Percentiles rank a stretch among this genome's conserved stretches.
phyloP scores from a whole-genome alignment of 2,113 vertebrate species.

The Tetrax tetrax region DNA sequence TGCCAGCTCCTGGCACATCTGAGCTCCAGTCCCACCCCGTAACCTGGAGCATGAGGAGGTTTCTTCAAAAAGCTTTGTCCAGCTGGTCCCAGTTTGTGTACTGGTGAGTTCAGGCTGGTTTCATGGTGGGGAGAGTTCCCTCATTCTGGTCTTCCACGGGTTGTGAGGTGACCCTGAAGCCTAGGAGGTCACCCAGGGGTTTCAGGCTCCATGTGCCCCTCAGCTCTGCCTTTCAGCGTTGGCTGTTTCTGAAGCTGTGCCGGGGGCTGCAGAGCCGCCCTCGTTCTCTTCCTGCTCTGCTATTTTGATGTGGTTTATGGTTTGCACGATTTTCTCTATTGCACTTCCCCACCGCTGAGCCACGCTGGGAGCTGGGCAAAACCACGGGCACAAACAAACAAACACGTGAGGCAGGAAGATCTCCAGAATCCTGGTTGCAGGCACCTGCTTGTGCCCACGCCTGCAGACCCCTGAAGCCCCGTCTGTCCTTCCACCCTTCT shows the following conservation, averaged over 20 bases:
- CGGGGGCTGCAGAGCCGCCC: fast-evolving
- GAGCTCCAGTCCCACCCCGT: background rate
- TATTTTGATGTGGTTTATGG: background rate
- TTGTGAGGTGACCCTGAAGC: background rate
- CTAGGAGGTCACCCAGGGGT: background rate
- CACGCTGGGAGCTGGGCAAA: background rate
- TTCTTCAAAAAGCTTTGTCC: background rate
- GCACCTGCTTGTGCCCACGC: fast-evolving
- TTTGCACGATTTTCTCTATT: background rate
- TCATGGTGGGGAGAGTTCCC: background rate
- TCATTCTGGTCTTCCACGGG: background rate
- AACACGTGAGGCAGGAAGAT: background rate
- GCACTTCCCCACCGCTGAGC: background rate
- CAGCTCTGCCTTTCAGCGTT: background rate
- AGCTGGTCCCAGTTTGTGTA: background rate
- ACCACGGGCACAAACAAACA: background rate
- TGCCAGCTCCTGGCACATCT: background rate
- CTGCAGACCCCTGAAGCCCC: background rate
- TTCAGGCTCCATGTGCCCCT: fast-evolving
- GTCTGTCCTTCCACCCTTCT: background rate
- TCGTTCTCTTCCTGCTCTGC: background rate
- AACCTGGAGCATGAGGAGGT: background rate
- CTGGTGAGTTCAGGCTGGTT: background rate
- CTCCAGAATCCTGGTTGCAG: background rate
- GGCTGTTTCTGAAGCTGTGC: background rate